A percentile compares a stretch with the other conserved stretches of the same genome.
These are phyloP conservation scores for Ammodytes marinus DNA, from an alignment of 2,113 vertebrate genomes.

Conservation along the genomic window DNA sequence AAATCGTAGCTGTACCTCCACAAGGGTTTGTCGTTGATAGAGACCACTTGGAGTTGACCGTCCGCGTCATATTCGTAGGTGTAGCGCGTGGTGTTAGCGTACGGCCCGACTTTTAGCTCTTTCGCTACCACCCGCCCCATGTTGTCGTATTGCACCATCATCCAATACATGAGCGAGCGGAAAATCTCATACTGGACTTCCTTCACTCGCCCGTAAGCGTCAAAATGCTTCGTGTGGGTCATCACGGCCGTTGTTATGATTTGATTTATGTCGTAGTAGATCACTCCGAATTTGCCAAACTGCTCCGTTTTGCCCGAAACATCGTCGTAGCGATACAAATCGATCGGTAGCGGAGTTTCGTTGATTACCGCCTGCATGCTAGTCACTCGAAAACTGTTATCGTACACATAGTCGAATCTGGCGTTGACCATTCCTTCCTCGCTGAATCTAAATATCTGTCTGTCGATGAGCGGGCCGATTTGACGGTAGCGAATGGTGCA, in stretches of 20 bases:
- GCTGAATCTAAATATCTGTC: conserved; percentile 98
- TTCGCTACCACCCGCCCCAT: conserved; percentile 98
- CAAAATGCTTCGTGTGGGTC: conserved; percentile 99
- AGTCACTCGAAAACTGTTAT: conserved; percentile 98
- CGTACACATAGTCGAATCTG: conserved; percentile 98
- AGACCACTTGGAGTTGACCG: conserved; percentile 95
- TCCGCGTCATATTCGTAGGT: conserved; percentile 96
- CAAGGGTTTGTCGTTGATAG: conserved; percentile 96
- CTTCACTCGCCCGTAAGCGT: conserved; percentile 96
- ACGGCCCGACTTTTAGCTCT: conserved; percentile 97
- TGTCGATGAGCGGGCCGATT: conserved; percentile 95
- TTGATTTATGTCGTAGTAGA: conserved; percentile 99
- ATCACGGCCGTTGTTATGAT: conserved; percentile 98
- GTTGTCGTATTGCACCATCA: conserved; percentile 98
- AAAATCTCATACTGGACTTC: conserved; percentile 99
- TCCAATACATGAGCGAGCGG: conserved; percentile 99
- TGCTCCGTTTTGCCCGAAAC: conserved; percentile 98
- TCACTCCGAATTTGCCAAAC: conserved; percentile 98
- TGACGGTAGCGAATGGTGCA: conserved; percentile 97
- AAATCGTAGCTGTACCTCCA: conserved; percentile 99
- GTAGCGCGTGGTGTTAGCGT: conserved; percentile 97
- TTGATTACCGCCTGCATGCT: conserved; percentile 99
- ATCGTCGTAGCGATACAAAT: conserved; percentile 96
- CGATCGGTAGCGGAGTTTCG: conserved; percentile 95
- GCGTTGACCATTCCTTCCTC: conserved; percentile 99